Conservation (phyloP, 2,888 invertebrate species). For the Sinopyrophorus schimmeli region DNA sequence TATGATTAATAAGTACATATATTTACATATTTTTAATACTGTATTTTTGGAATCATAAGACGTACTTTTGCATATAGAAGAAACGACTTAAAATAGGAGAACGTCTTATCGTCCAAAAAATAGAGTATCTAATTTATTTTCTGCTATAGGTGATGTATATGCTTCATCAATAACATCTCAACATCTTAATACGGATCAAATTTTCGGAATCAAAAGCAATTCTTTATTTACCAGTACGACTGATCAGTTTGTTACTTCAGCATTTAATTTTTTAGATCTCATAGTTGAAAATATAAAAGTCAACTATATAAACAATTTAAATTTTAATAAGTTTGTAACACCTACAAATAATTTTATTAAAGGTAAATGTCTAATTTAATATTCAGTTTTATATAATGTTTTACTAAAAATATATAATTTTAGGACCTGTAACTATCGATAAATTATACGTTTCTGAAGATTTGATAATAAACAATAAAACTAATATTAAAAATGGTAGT, state of each 20-base stretch:
- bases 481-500: conserved; percentile 17
- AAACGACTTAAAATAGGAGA: too few relatives aligned
- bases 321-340: too few relatives aligned
- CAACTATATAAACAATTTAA: too few relatives aligned
- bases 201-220: too few relatives aligned
- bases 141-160: conserved; percentile 41
- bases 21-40: too few relatives aligned
- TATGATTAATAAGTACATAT: too few relatives aligned
- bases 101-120: too few relatives aligned
- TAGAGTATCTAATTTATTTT: background rate
- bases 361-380: conserved; percentile 28
- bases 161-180: conserved; percentile 35
- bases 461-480: conserved; percentile 23
- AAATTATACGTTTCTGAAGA: conserved; percentile 40
- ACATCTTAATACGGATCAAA: too few relatives aligned
- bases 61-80: too few relatives aligned
- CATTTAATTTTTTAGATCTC: conserved; percentile 41
- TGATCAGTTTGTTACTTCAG: conserved; percentile 44
- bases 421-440: conserved; percentile 45
- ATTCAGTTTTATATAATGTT: background rate
- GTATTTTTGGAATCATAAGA: too few relatives aligned
- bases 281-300: conserved; percentile 38
- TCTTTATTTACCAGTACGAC: conserved; percentile 46
- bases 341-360: conserved; percentile 35
- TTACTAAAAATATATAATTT: conserved; percentile 10